A percentile compares a stretch with the other conserved stretches of the same genome.
Conservation (phyloP, 2,113 vertebrate genomes). For the Sprattus sprattus region DNA sequence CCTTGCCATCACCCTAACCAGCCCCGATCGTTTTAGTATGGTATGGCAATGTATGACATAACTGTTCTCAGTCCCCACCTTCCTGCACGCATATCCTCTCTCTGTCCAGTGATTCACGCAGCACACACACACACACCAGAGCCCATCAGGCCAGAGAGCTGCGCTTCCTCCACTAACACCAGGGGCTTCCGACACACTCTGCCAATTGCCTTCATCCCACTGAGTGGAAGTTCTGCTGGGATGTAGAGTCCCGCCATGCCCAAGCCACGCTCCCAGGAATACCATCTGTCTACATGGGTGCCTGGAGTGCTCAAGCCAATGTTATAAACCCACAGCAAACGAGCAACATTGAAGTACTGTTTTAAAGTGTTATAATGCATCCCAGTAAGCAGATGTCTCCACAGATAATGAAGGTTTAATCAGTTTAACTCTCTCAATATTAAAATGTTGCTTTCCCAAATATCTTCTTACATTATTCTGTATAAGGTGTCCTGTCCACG, state of each 20-base stretch:
- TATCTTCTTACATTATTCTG: too few relatives aligned
- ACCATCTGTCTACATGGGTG: conserved; percentile 50
- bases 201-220: conserved; percentile 65
- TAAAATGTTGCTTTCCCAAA: too few relatives aligned
- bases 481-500: too few relatives aligned
- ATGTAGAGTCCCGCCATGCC: conserved; percentile 38
- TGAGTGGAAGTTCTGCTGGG: conserved; percentile 57
- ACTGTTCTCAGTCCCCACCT: not conserved
- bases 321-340: not conserved
- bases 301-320: not conserved
- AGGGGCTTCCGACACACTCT: conserved; percentile 66
- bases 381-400: too few relatives aligned
- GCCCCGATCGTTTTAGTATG: not conserved
- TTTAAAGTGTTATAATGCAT: too few relatives aligned
- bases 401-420: too few relatives aligned
- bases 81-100: not conserved
- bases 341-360: not conserved
- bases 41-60: not conserved
- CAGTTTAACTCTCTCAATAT: too few relatives aligned
- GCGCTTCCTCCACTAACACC: conserved; percentile 67
- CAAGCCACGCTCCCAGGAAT: conserved; percentile 40
- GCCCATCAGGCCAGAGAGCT: conserved; percentile 59
- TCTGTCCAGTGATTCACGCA: not conserved
- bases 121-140: conserved; percentile 25
- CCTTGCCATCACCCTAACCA: not conserved